Percentiles rank a stretch among this genome's conserved stretches.
phyloP scores from a whole-genome alignment of 2,797 vertebrate genomes.

The Chiloscyllium punctatum region DNA sequence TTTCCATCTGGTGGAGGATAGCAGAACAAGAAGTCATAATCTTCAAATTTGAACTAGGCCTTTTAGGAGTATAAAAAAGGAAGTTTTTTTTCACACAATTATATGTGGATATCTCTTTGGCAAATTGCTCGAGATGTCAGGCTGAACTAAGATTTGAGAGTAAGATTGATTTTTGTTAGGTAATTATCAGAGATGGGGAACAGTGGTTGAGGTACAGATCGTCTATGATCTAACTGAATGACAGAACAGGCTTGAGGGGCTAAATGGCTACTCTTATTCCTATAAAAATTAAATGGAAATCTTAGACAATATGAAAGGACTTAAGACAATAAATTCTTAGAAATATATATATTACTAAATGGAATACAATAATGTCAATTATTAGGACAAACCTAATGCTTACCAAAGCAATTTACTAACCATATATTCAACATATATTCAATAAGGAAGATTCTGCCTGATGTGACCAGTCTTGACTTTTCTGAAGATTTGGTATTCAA shows the following conservation, averaged over 20 bases:
- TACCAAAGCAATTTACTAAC: neutral
- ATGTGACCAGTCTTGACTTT: neutral
- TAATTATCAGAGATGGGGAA: neutral
- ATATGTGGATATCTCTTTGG: neutral
- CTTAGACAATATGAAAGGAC: neutral
- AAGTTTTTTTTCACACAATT: neutral
- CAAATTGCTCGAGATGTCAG: neutral
- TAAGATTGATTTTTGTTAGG: neutral
- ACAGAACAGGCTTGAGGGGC: neutral
- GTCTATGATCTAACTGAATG: neutral
- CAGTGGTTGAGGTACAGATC: neutral
- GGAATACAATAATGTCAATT: neutral
- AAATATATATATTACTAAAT: neutral
- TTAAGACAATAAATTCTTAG: neutral
- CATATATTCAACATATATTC: neutral
- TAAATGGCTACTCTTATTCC: neutral
- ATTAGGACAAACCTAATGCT: neutral
- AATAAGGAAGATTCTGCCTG: neutral
- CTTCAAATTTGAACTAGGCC: neutral
- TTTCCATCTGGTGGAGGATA: neutral
- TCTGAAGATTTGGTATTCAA: neutral
- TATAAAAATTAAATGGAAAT: neutral
- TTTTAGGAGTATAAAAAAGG: neutral
- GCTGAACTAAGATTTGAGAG: neutral
- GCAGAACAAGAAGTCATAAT: neutral